Base-by-base conservation (phyloP, 2,113 vertebrate species). In the Petrocephalus microphthalmus region DNA sequence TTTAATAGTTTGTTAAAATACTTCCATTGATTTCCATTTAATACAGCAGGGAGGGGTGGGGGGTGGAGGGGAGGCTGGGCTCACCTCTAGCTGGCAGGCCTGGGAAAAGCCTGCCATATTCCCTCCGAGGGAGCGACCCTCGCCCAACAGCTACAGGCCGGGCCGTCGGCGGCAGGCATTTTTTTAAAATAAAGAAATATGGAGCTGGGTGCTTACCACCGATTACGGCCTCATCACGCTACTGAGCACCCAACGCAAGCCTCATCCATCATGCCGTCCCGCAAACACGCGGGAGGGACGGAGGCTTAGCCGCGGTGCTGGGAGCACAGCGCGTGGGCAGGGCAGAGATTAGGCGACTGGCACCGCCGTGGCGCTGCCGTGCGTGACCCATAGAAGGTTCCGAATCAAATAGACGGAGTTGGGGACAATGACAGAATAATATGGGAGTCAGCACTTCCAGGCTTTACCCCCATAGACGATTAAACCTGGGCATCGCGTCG, bases 1-100 rank as follows among this genome's bases (percentile, higher is more conserved):
- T 47, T 86, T 64, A 86, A 60, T 86, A 64, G 85, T 37, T 52
- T 54, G 87, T 54, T 81, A 87, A 87, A 53, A 29, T 33, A 54
- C 47, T 81, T 37, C 49, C 49, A 78, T 78, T 37, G 87, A 87
- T 87, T 78, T 54, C 20, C 67, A 78, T 78, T 87, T 78, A 64
- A 45, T 52, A 56, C 71, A 22, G 29, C 13, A 8, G 29, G 49
- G 6, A 42, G 7, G 6, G n/a, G 17, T 22, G 4, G 25, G 1
- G n/a, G 15, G 22, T 42, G 42, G 42, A 42, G 42, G 42, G 42
- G 42, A 42, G 42, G 42, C 74, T 81, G 22, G 51, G n/a, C 20
- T n/a, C n/a, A 45, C 19, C 54, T 2, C 25, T 25, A 4, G 54
- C 17, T 86, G 15, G 20, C 17, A 8, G 11, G 20, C 2, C 33